Percentiles rank a stretch among this genome's conserved stretches.
Conservation (phyloP, 2,888 invertebrate species). For the Drosophila subsilvestris region DNA sequence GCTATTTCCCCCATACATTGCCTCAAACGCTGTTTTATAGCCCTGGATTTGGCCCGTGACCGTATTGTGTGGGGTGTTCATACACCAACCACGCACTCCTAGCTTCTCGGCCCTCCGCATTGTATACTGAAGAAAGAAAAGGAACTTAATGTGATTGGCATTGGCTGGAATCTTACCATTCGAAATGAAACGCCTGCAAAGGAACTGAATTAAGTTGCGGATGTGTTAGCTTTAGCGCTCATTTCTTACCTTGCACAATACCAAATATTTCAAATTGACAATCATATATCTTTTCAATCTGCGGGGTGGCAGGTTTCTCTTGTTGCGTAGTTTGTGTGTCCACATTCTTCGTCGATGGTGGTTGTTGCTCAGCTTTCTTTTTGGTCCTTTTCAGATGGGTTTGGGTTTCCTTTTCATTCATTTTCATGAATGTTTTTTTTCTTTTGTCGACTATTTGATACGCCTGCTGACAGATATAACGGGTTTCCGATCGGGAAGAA, state of each 20-base stretch:
- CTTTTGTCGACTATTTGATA: no score
- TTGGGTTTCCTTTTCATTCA: not conserved
- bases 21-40: conserved; percentile 83
- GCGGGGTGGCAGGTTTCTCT: not conserved
- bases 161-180: conserved; percentile 51
- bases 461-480: no score
- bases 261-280: conserved; percentile 83
- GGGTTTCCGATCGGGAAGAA: no score
- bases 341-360: not conserved
- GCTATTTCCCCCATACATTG: conserved; percentile 84
- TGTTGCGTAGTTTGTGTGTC: not conserved
- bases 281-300: conserved; percentile 9
- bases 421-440: no score
- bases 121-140: conserved; percentile 55
- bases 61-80: conserved; percentile 86
- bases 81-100: conserved; percentile 87
- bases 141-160: not conserved
- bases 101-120: conserved; percentile 86
- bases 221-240: not conserved
- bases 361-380: not conserved
- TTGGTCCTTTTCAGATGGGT: not conserved
- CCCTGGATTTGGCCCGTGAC: conserved; percentile 87
- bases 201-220: not conserved
- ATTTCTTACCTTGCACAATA: conserved; percentile 81
- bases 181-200: conserved; percentile 73